Evolutionary conservation across 2,113 vertebrate species (phyloP).

Genomic region (Poeciliopsis prolifica): DNA sequence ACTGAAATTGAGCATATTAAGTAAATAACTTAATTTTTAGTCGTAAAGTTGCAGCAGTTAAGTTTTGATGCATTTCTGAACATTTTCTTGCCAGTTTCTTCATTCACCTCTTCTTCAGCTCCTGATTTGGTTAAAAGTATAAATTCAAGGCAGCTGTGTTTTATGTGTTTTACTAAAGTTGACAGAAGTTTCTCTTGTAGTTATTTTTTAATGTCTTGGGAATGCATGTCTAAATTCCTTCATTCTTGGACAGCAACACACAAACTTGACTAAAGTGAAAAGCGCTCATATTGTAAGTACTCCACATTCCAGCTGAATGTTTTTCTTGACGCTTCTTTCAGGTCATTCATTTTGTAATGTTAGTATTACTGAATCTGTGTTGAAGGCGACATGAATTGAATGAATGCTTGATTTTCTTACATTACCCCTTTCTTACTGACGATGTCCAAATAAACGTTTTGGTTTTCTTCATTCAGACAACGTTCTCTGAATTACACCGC

Average conservation of each 20-base stretch:
- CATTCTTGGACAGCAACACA: neutral
- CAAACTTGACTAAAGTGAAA: neutral
- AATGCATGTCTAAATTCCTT: no score
- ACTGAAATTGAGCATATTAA: neutral
- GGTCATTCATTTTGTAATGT: neutral
- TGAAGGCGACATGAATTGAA: neutral
- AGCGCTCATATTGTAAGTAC: neutral
- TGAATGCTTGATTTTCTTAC: neutral
- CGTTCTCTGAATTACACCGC: neutral
- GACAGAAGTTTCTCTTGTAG: neutral
- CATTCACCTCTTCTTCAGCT: no score
- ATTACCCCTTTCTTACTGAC: neutral
- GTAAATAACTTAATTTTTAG: no score
- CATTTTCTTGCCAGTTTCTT: no score
- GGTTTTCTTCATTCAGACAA: slow-evolving; percentile 1
- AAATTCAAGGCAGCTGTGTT: neutral
- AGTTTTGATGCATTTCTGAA: no score
- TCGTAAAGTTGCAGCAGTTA: no score
- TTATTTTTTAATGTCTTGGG: neutral
- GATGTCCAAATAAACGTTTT: neutral
- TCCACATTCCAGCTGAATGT: neutral
- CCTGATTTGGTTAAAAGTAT: neutral
- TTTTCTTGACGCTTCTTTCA: neutral
- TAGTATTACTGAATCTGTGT: neutral
- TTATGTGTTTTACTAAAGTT: neutral